Percentiles rank a stretch among this genome's conserved stretches.
These are phyloP conservation scores for Oscheius sp. DNA, from an alignment of 1,140 invertebrate species.

Conservation along the genomic window DNA sequence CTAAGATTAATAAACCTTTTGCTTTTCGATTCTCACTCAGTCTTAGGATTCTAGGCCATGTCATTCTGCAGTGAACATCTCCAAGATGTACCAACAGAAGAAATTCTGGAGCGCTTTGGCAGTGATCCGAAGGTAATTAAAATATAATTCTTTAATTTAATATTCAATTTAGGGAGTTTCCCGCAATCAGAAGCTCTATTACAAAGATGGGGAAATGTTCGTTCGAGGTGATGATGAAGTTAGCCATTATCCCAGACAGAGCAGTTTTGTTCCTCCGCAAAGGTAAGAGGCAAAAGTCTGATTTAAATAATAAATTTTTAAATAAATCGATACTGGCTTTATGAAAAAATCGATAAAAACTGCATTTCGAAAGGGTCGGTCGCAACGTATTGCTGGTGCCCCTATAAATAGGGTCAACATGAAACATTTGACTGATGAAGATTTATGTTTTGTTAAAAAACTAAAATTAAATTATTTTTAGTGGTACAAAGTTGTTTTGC, in stretches of 20 bases:
- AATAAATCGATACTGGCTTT: no score
- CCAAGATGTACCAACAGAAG: conserved; percentile 25
- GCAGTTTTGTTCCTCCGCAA: conserved; percentile 1
- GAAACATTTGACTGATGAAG: no score
- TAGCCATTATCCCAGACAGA: conserved; percentile 8
- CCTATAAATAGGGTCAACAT: no score
- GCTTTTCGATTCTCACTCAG: no score
- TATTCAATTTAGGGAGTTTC: not conserved
- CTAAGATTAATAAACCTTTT: no score
- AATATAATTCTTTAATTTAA: not conserved
- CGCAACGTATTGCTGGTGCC: no score
- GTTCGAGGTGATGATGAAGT: conserved; percentile 9
- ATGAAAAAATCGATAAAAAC: no score
- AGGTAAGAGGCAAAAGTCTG: not conserved
- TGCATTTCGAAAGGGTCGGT: no score
- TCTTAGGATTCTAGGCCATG: no score
- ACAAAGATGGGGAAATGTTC: conserved; percentile 34
- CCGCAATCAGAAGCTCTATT: conserved; percentile 19
- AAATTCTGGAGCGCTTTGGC: conserved; percentile 32
- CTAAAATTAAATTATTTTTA: no score
- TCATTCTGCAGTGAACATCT: conserved; percentile 2
- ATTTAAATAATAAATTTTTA: conserved; percentile 1
- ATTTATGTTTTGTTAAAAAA: no score
- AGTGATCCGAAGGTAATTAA: conserved; percentile 20
- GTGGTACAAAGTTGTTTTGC: no score